Evolutionary conservation across 2,113 vertebrate genomes (phyloP).

Genomic region (Pterocles orientalis): DNA sequence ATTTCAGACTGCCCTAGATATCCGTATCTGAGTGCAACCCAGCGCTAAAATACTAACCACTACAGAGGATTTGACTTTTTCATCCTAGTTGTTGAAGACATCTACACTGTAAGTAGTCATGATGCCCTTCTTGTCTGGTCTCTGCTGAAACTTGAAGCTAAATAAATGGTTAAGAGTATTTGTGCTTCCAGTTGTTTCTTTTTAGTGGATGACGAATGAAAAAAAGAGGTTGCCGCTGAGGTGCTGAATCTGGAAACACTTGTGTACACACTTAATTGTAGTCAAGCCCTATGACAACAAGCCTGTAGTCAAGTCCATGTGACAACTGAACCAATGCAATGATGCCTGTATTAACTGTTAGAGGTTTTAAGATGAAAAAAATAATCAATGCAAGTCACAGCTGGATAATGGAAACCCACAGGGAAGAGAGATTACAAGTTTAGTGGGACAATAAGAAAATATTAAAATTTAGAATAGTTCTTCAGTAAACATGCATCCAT

Average conservation of each 20-base stretch:
- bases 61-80: neutral
- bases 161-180: neutral
- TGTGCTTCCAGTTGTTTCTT: neutral
- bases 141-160: neutral
- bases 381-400: neutral
- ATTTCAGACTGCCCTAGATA: neutral
- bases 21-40: neutral
- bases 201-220: neutral
- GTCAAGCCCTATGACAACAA: neutral
- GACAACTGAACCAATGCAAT: neutral
- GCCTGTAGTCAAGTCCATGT: too few species aligned
- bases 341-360: neutral
- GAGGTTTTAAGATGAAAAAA: neutral
- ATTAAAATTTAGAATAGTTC: neutral
- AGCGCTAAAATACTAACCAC: neutral
- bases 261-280: neutral
- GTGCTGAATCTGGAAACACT: neutral
- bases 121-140: neutral
- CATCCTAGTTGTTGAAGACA: neutral
- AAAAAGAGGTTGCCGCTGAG: neutral
- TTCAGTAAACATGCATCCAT: neutral
- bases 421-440: neutral
- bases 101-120: neutral
- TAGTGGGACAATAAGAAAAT: constrained; percentile 12
- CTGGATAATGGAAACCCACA: neutral